Conservation (phyloP, 1,140 invertebrate genomes). For the Heliothis virescens region DNA sequence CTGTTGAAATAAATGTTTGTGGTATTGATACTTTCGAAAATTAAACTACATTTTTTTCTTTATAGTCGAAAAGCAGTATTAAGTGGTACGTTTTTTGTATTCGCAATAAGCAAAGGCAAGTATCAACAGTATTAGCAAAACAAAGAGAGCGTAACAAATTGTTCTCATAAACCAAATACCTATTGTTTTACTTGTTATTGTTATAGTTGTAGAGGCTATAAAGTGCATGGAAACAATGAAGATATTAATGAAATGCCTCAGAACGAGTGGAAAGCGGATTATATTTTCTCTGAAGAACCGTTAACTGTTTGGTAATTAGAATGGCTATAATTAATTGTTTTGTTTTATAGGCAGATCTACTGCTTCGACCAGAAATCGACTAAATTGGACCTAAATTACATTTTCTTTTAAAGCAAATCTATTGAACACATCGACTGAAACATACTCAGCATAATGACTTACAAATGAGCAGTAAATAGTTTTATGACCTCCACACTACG, state of each 20-base stretch:
- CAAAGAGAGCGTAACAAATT: neutral
- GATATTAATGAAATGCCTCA: neutral
- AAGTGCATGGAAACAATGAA: constrained; percentile 2
- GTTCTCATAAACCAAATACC: neutral
- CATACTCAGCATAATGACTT: neutral
- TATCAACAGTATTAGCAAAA: neutral
- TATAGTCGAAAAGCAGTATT: too few species aligned
- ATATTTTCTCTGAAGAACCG: neutral
- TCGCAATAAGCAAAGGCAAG: neutral
- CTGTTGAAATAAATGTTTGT: constrained; percentile 12
- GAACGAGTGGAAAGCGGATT: neutral
- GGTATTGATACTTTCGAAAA: neutral
- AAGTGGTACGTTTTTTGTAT: too few species aligned
- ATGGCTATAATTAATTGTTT: too few species aligned
- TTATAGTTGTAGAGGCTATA: neutral
- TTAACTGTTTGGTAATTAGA: neutral
- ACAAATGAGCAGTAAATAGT: constrained; percentile 13
- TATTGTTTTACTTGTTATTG: neutral
- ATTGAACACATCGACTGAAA: neutral
- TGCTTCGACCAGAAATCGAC: too few species aligned
- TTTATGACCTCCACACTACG: constrained; percentile 23
- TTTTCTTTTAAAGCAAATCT: too few species aligned
- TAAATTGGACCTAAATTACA: too few species aligned
- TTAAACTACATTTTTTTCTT: neutral
- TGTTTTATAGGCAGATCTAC: too few species aligned